phyloP scores from a whole-genome alignment of 2,113 vertebrate genomes.

The Lichenostomus cassidix region DNA sequence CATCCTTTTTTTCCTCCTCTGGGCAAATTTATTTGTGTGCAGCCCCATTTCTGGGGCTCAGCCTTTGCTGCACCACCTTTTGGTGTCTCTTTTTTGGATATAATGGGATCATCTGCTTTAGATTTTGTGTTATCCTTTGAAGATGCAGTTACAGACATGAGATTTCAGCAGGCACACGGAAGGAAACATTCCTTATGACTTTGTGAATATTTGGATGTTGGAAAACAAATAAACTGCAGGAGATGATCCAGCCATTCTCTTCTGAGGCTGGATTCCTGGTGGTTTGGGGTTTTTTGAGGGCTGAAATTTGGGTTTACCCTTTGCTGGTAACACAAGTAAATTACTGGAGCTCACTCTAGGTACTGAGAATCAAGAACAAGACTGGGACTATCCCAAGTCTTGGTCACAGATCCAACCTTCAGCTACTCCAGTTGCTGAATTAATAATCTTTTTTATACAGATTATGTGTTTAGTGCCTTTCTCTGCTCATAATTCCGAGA shows the following conservation, averaged over 20 bases:
- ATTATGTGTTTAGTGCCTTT: not conserved
- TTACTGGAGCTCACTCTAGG: not conserved
- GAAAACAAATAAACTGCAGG: not conserved
- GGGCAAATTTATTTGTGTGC: not conserved
- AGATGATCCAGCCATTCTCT: not conserved
- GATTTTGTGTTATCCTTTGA: not conserved
- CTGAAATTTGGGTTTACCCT: not conserved
- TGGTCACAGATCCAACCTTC: not conserved
- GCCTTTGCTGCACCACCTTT: not conserved
- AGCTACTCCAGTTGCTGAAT: not conserved
- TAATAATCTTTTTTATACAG: not conserved
- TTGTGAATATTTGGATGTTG: not conserved
- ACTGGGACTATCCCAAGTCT: not conserved
- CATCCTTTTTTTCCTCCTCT: not conserved
- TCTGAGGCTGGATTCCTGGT: not conserved
- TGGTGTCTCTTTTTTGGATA: no score
- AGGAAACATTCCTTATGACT: not conserved
- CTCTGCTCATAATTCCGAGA: not conserved
- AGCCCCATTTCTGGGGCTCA: not conserved
- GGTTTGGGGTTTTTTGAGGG: not conserved
- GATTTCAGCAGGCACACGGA: not conserved
- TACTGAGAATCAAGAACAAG: not conserved
- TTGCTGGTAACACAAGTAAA: not conserved
- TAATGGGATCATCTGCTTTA: not conserved
- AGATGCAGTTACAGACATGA: accelerated